Evolutionary conservation across 1,140 invertebrate genomes (phyloP).

Genomic region (Eubasilissa regina): DNA sequence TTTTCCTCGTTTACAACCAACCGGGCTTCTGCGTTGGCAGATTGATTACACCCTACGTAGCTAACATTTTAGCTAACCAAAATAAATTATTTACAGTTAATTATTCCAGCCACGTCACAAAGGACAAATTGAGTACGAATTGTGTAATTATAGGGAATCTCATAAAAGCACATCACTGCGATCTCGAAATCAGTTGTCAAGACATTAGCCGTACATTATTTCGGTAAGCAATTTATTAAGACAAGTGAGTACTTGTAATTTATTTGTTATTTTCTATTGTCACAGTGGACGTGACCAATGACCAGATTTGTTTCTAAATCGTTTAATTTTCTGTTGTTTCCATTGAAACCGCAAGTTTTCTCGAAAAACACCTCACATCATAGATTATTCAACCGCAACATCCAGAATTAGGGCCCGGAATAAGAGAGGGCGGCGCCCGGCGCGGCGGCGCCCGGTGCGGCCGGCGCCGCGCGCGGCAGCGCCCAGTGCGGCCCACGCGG

Average conservation of each 20-base stretch:
- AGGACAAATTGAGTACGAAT: no score
- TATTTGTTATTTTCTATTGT: no score
- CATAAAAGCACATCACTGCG: no score
- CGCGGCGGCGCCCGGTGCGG: neutral
- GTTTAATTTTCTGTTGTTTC: slow-evolving; percentile 38
- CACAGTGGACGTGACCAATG: neutral
- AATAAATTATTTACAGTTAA: no score
- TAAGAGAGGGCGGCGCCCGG: neutral
- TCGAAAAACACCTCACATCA: slow-evolving; percentile 37
- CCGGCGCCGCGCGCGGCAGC: neutral
- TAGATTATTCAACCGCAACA: slow-evolving; percentile 38
- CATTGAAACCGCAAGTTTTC: slow-evolving; percentile 35
- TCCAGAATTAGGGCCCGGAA: slow-evolving; percentile 19
- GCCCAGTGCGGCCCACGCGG: slow-evolving; percentile 28
- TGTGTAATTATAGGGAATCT: no score
- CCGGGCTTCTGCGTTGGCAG: neutral
- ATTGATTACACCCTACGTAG: no score
- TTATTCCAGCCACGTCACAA: no score
- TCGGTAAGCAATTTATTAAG: no score
- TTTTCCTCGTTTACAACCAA: neutral
- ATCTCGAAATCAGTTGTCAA: no score
- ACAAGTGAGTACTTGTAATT: no score
- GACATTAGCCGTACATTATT: no score
- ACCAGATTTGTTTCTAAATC: slow-evolving; percentile 20
- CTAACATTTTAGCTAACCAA: no score